Conservation (phyloP, 2,888 invertebrate species). For the Leucophora obtusa region DNA sequence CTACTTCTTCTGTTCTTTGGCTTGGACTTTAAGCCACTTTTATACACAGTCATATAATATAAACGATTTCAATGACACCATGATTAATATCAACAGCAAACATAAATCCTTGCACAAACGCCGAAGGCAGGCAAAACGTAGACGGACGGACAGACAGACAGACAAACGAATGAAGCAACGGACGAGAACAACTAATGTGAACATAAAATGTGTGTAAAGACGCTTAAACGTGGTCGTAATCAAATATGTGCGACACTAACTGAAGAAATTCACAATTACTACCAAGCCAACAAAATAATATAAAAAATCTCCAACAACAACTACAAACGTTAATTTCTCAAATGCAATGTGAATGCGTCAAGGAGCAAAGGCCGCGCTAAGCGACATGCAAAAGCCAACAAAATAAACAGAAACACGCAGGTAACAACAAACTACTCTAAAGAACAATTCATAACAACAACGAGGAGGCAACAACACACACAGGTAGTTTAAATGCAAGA, state of each 20-base stretch:
- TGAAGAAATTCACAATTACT: conserved; percentile 45
- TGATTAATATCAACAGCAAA: conserved; percentile 75
- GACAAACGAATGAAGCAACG: background rate
- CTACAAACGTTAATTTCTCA: too few relatives aligned
- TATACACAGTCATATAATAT: conserved; percentile 59
- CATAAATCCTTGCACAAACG: conserved; percentile 64
- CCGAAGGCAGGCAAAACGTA: conserved; percentile 27
- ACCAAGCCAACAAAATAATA: conserved; percentile 19
- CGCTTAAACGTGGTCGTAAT: conserved; percentile 52
- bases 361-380: conserved; percentile 57
- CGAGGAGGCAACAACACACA: background rate
- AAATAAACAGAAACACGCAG: conserved; percentile 50
- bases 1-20: background rate
- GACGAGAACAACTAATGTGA: conserved; percentile 55
- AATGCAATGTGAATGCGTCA: conserved; percentile 29
- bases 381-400: conserved; percentile 60
- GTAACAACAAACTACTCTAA: conserved; percentile 13
- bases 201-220: conserved; percentile 54
- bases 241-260: conserved; percentile 47
- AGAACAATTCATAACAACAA: background rate
- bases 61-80: conserved; percentile 77
- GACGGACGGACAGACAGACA: too few relatives aligned
- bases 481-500: conserved; percentile 51
- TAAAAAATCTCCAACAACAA: conserved; percentile 31
- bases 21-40: conserved; percentile 37